Evolutionary conservation across 2,797 vertebrate genomes (phyloP).

Genomic region (Loriculus beryllinus): DNA sequence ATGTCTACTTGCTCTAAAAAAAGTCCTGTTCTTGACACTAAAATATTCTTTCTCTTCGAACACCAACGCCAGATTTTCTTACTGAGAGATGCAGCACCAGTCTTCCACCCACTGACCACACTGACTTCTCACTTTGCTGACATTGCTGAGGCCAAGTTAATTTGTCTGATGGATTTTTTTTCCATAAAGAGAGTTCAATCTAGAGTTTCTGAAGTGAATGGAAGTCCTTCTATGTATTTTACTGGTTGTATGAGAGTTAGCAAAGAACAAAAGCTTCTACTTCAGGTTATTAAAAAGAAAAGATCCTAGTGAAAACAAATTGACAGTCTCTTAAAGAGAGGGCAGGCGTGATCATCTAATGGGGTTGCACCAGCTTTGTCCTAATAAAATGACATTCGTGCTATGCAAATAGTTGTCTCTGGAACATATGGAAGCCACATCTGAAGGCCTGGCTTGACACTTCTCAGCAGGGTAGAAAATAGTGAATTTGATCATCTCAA

Average conservation of each 20-base stretch:
- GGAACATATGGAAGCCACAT: rapidly evolving
- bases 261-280: not conserved
- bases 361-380: not conserved
- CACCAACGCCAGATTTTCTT: not conserved
- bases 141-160: not conserved
- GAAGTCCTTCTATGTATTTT: not conserved
- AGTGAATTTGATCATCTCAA: not conserved
- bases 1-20: not conserved
- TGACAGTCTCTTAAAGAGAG: not conserved
- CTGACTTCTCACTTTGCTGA: not conserved
- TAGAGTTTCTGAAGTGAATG: not conserved
- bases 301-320: not conserved
- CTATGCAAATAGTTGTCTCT: not conserved
- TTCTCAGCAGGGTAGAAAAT: not conserved
- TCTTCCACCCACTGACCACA: constrained; percentile 17
- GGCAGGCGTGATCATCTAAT: not conserved
- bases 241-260: not conserved
- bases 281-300: not conserved
- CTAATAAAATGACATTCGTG: not conserved
- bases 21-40: not conserved
- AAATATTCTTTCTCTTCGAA: constrained; percentile 11
- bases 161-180: not conserved
- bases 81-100: not conserved
- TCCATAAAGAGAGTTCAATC: not conserved
- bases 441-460: not conserved